Evolutionary conservation across 2,797 vertebrate genomes (phyloP).

Genomic region (Clarias fuscus): DNA sequence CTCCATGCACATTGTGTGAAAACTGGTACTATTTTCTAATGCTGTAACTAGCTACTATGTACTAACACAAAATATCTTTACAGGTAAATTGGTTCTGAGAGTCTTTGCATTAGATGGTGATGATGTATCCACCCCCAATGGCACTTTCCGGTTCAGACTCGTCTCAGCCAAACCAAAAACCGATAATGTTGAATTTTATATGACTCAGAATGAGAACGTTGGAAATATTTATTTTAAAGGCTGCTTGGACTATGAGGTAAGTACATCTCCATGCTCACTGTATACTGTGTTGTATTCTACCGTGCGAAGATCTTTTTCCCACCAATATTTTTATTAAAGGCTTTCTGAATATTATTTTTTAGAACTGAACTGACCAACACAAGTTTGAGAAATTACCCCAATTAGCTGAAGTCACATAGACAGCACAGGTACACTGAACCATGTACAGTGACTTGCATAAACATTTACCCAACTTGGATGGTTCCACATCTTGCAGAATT

Average conservation of each 20-base stretch:
- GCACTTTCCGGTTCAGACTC: conserved; percentile 60
- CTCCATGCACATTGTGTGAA: background rate
- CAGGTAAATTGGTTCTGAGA: conserved; percentile 51
- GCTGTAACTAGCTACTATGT: background rate
- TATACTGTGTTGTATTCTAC: no score
- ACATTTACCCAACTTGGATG: no score
- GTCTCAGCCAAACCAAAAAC: conserved; percentile 60
- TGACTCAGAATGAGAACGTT: background rate
- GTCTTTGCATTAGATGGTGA: conserved; percentile 63
- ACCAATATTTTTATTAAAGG: background rate
- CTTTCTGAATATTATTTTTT: background rate
- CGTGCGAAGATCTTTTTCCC: background rate
- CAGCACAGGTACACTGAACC: no score
- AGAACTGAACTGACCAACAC: background rate
- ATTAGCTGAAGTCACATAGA: background rate
- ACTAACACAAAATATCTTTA: conserved; percentile 1
- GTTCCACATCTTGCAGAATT: no score
- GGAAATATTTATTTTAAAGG: conserved; percentile 69
- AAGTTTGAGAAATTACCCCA: background rate
- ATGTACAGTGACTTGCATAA: background rate
- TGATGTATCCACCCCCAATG: conserved; percentile 8
- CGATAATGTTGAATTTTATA: conserved; percentile 62
- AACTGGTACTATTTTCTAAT: background rate
- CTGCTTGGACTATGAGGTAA: conserved; percentile 73
- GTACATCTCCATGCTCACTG: background rate